Evolutionary conservation across 2,113 vertebrate genomes (phyloP).

Genomic region (Paracanthobrama guichenoti): DNA sequence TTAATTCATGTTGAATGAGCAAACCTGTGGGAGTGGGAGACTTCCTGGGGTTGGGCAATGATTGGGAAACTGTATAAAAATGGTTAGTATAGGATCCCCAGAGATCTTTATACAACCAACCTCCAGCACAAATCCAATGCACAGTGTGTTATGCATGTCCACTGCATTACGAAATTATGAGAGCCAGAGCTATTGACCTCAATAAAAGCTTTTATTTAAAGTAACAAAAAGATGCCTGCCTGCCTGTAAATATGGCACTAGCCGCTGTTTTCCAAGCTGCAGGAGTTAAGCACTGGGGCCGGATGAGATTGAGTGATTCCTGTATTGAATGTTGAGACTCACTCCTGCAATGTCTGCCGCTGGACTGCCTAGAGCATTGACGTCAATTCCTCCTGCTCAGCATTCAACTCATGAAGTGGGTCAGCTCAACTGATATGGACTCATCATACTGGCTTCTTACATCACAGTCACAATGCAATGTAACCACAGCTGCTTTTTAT

Average conservation of each 20-base stretch:
- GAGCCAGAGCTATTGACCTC: conserved; percentile 40
- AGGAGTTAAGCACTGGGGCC: conserved; percentile 22
- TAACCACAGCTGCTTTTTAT: not conserved
- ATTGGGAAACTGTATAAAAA: conserved; percentile 43
- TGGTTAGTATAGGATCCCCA: conserved; percentile 12
- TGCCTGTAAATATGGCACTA: conserved; percentile 14
- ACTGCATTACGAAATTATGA: conserved; percentile 26
- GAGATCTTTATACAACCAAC: conserved; percentile 37
- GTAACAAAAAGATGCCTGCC: conserved; percentile 19
- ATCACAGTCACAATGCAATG: conserved; percentile 16
- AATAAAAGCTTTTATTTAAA: conserved; percentile 45
- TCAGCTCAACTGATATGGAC: conserved; percentile 60
- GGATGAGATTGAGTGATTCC: conserved; percentile 44
- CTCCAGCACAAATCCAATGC: conserved; percentile 13
- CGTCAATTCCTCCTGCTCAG: conserved; percentile 64
- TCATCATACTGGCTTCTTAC: conserved; percentile 42
- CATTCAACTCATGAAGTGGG: conserved; percentile 64
- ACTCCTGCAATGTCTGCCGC: conserved; percentile 50
- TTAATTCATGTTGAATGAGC: conserved; percentile 30
- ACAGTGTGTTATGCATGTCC: not conserved
- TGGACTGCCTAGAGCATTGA: conserved; percentile 63
- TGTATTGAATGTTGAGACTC: conserved; percentile 40
- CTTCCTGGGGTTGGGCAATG: not conserved
- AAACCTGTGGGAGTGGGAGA: conserved; percentile 43
- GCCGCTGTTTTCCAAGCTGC: conserved; percentile 28